These are phyloP conservation scores for Aphelenchoides fujianensis DNA, from an alignment of 1,140 invertebrate species.

Conservation along the genomic window DNA sequence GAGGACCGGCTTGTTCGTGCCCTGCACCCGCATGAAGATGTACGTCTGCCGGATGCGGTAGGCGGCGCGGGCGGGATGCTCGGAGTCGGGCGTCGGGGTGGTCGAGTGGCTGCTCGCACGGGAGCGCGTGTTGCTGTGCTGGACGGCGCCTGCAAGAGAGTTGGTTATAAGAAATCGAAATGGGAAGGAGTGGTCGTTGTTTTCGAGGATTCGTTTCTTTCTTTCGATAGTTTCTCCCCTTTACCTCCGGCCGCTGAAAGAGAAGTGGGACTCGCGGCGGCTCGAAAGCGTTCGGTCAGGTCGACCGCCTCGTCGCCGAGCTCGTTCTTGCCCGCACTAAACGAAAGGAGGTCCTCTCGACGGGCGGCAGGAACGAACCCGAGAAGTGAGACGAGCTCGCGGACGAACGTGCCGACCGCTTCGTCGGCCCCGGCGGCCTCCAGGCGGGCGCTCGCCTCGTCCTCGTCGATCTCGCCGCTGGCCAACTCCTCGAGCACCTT, in stretches of 20 bases:
- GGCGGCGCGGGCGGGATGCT: background rate
- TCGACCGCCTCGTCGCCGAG: background rate
- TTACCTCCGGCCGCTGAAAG: background rate
- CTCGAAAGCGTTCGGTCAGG: background rate
- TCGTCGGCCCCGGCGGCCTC: background rate
- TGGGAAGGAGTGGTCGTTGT: background rate
- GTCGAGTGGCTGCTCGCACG: background rate
- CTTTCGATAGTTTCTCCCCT: background rate
- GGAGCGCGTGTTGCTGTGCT: background rate
- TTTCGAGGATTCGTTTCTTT: background rate
- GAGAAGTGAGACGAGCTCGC: too few species aligned
- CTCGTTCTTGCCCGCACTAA: too few species aligned
- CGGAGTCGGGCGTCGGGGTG: background rate
- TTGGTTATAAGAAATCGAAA: background rate
- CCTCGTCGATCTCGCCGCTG: background rate
- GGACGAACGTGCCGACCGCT: background rate
- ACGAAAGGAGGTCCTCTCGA: too few species aligned
- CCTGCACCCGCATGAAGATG: background rate
- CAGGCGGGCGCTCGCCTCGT: background rate
- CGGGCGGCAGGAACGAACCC: too few species aligned
- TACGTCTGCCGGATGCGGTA: slow-evolving; percentile 6
- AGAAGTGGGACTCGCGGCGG: background rate
- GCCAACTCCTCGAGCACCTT: background rate
- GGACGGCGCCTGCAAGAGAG: background rate
- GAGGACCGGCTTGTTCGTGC: slow-evolving; percentile 3